A percentile compares a stretch with the other conserved stretches of the same genome.
phyloP scores from a whole-genome alignment of 37 sponge, comb jelly and placozoan genomes.

The Chondrosia reniformis region DNA sequence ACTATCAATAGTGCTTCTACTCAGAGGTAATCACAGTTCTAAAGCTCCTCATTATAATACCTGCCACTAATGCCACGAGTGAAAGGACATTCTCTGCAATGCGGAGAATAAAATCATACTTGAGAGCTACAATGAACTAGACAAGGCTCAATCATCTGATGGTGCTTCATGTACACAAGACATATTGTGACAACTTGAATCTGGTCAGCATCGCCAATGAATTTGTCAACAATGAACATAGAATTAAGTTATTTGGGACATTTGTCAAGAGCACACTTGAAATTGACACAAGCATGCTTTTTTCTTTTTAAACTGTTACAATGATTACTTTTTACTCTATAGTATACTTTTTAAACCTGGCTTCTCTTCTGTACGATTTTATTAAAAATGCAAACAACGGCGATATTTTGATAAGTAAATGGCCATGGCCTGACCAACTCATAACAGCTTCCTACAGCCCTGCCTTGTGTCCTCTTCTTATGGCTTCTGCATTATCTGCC shows the following conservation, averaged over 20 bases:
- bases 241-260: slow-evolving; percentile 26
- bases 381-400: not conserved
- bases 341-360: not conserved
- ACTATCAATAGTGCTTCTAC: too few relatives aligned
- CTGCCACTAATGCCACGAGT: slow-evolving; percentile 59
- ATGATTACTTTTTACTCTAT: not conserved
- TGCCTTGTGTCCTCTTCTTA: too few relatives aligned
- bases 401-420: not conserved
- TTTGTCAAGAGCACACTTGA: too few relatives aligned
- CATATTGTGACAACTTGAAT: slow-evolving; percentile 24
- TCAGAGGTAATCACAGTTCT: slow-evolving; percentile 29
- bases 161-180: slow-evolving; percentile 41
- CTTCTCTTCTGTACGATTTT: not conserved
- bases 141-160: slow-evolving; percentile 40
- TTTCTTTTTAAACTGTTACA: not conserved
- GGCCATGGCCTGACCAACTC: not conserved
- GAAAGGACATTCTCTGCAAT: slow-evolving; percentile 64
- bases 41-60: slow-evolving; percentile 27
- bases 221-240: slow-evolving; percentile 40
- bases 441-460: not conserved
- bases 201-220: slow-evolving; percentile 39
- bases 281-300: too few relatives aligned
- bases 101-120: slow-evolving; percentile 50
- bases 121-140: slow-evolving; percentile 56
- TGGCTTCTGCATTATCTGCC: too few relatives aligned